phyloP scores from a whole-genome alignment of 2,888 invertebrate species.

The Trypoxylon attenuatum region DNA sequence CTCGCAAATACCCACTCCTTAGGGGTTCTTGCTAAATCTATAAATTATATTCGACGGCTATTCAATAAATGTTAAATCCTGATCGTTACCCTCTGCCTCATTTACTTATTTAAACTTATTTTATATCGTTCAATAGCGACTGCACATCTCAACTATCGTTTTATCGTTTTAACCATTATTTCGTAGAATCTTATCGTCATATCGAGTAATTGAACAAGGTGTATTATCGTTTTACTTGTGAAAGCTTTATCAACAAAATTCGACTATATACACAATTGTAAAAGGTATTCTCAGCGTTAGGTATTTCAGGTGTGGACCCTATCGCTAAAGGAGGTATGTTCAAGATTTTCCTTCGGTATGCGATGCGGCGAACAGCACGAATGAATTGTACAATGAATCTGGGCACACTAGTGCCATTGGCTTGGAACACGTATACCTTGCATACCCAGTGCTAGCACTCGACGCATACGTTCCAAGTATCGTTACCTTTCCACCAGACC shows the following conservation, averaged over 20 bases:
- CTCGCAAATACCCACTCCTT: constrained; percentile 12
- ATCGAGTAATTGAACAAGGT: too few species aligned
- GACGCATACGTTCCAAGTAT: constrained; percentile 15
- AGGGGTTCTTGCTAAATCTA: constrained; percentile 31
- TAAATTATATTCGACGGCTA: constrained; percentile 35
- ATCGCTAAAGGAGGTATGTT: constrained; percentile 11
- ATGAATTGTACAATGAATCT: constrained; percentile 30
- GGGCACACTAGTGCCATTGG: constrained; percentile 3
- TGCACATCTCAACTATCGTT: too few species aligned
- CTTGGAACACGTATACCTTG: constrained; percentile 9
- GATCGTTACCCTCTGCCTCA: constrained; percentile 35
- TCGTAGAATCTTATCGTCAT: too few species aligned
- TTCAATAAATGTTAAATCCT: constrained; percentile 54
- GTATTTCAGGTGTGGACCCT: constrained; percentile 22
- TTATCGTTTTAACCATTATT: too few species aligned
- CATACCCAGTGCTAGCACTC: constrained; percentile 13
- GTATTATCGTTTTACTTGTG: too few species aligned
- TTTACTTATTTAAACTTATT: constrained; percentile 16
- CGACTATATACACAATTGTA: constrained; percentile 48
- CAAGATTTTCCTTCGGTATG: constrained; percentile 1
- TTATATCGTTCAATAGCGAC: too few species aligned
- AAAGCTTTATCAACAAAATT: constrained; percentile 64
- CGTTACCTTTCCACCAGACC: too few species aligned
- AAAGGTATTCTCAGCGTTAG: constrained; percentile 45
- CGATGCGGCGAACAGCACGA: constrained; percentile 23